Evolutionary conservation across 2,113 vertebrate species (phyloP), one percentile per base, ranked within the genome.

Genomic region (Leptobrachium leishanense): DNA sequence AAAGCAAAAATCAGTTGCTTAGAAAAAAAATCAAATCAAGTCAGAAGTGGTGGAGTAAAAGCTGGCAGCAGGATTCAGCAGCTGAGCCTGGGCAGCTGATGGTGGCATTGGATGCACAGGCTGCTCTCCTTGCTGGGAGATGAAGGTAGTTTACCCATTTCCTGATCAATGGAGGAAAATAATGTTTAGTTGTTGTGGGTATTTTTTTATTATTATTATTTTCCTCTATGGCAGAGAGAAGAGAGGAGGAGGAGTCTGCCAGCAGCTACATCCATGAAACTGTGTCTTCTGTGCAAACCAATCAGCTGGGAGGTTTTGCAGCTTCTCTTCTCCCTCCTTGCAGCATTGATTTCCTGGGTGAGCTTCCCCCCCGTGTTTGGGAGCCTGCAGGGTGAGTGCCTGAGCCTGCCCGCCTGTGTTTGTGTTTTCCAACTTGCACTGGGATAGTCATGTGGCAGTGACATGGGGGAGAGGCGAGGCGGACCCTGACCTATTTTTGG

Each of bases 401-500:
- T 53, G 6, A 42, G 6, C 20, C n/a, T 64, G 62, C 50, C 12
- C 2, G 77, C 20, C 53, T 70, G 11, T 81, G 71, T 81, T 81
- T 81, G 71, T 74, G 71, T 74, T 81, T 81, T 74, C 77, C 78
- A 81, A 81, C 64, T 81, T 81, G 67, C 72, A 44, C 78, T 64
- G 13, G 54, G 64, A 77, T 54, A 64, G 2, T 80, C 71, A 70
- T 76, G 74, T 20, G 65, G 62, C 83, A 68, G 15, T 82, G 85
- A 82, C 40, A 54, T 41, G 74, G 82, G 20, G 83, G 50, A 55
- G 67, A 82, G 57, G 74, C 69, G 13, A 74, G 74, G 20, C 68
- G 71, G 70, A 81, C 77, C 65, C 75, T 85, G 84, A 85, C 84
- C 84, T 82, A 85, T 68, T 79, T 85, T 84, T 82, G 71, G 9